Base-by-base conservation (phyloP, 2,888 invertebrate species). In the Acronicta leporina region DNA sequence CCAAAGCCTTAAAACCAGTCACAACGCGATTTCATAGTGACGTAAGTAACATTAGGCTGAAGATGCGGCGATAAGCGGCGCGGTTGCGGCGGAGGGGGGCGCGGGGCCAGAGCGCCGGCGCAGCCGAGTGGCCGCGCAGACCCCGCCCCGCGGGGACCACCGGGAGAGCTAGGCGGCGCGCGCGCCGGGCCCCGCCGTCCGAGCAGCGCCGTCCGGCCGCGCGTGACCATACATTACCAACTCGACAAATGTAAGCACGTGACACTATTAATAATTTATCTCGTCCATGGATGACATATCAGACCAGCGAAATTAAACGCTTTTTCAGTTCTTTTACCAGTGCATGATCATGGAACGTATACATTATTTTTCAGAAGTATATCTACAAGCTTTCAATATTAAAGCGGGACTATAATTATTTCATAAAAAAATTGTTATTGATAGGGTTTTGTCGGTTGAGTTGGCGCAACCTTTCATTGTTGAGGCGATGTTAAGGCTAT, bases 71-170 rank as follows among this genome's bases (percentile, higher is more conserved):
- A 93, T 93, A 92, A 92, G 91, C 82, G 85, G 81, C 71, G 84
- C 84, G 83, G 81, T 84, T 74, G 84, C 81, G 80, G 76, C 77
- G 55, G 77, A 75, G 76, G 79, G 80, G 80, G 68, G 83, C 65
- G 83, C 76, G 81, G 82, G 84, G 80, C 84, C 78, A 76, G 82
- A 71, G 88, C 81, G 87, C 85, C 85, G 85, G 84, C 87, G 87
- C 87, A 82, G 86, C 87, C 88, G 92, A 91, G 87, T 92, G 92
- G 93, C 92, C 91, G 90, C 88, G 81, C 77, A 86, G 92, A 92
- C 92, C 89, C 93, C 92, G 90, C 94, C 92, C 93, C 92, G 91
- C 88, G 88, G 80, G 89, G 95, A 95, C 95, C 95, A 95, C 94
- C 95, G 94, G 94, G 92, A 92, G 89, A 90, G 94, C 92, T 88